Evolutionary conservation across 2,888 invertebrate genomes (phyloP).

Genomic region (Xestobium rufovillosum): DNA sequence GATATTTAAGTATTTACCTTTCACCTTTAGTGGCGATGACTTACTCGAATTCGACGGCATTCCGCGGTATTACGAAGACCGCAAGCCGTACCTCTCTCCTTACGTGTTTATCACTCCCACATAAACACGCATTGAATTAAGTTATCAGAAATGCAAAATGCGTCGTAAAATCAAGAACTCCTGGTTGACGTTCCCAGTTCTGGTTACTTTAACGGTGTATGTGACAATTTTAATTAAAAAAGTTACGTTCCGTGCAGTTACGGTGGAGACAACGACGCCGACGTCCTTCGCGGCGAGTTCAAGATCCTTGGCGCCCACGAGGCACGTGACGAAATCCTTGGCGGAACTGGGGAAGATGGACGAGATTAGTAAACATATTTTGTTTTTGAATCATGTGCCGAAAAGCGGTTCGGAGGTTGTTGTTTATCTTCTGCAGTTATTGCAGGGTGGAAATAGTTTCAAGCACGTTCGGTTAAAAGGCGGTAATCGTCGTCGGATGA

Average conservation of each 20-base stretch:
- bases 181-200: not conserved
- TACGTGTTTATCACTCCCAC: too few species aligned
- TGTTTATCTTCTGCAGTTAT: slow-evolving; percentile 50
- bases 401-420: slow-evolving; percentile 53
- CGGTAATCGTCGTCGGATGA: slow-evolving; percentile 32
- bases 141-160: slow-evolving; percentile 1
- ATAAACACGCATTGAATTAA: too few species aligned
- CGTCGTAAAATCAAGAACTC: not conserved
- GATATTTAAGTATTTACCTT: too few species aligned
- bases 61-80: too few species aligned
- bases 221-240: not conserved
- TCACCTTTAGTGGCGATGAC: too few species aligned
- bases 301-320: slow-evolving; percentile 17
- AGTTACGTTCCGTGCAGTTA: not conserved
- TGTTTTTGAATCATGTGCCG: slow-evolving; percentile 55
- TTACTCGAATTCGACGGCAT: too few species aligned
- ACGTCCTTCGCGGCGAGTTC: not conserved
- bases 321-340: slow-evolving; percentile 47
- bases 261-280: not conserved
- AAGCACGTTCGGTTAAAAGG: slow-evolving; percentile 48
- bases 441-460: slow-evolving; percentile 53
- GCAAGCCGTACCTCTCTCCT: too few species aligned
- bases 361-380: slow-evolving; percentile 45
- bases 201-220: not conserved
- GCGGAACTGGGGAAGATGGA: slow-evolving; percentile 45